Base-by-base conservation (phyloP, 2,888 invertebrate species). In the Drosophila falleni region DNA sequence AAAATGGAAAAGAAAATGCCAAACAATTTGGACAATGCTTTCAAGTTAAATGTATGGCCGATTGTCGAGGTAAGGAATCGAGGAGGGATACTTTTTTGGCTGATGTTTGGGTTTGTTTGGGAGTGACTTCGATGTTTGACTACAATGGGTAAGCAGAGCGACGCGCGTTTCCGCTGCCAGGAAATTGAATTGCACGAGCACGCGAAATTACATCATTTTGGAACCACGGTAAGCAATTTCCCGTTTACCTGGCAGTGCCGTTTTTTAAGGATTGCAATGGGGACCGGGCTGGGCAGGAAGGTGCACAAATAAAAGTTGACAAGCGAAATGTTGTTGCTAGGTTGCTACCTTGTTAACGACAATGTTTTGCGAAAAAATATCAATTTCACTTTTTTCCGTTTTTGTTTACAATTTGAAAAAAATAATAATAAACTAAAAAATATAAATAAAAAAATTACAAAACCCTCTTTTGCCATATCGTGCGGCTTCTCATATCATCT, bases 151-250 rank as follows among this genome's bases (percentile, higher is more conserved):
- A 71, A 80, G 63, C 76, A 75, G 84, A 75, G 78, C 82, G 84
- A 80, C 88, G 88, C 80, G 83, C 83, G 85, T 89, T 90, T 90
- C 90, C 90, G 90, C 71, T 79, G 79, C 77, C 91, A 90, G 90
- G 91, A 90, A 91, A 90, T 90, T 90, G 90, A 90, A 90, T 90
- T 90, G 90, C 90, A 89, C 85, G 88, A 90, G 80, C 90, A 91
- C 90, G 90, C 90, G 90, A 91, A 90, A 90, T 90, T 90, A 90
- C 90, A 90, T 89, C 90, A 90, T 90, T 90, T 86, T 81, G 82
- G 85, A 87, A 87, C 86, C 86, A 89, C 81, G 77, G 89, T 84
- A 87, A 89, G 85, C 87, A 87, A 87, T 89, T 89, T 87, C 89
- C 81, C 89, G 83, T 86, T 81, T 73, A 87, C 87, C 87, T 84